These are phyloP conservation scores for Pelecanoides urinatrix DNA, from an alignment of 2,113 vertebrate species.

Conservation along the genomic window DNA sequence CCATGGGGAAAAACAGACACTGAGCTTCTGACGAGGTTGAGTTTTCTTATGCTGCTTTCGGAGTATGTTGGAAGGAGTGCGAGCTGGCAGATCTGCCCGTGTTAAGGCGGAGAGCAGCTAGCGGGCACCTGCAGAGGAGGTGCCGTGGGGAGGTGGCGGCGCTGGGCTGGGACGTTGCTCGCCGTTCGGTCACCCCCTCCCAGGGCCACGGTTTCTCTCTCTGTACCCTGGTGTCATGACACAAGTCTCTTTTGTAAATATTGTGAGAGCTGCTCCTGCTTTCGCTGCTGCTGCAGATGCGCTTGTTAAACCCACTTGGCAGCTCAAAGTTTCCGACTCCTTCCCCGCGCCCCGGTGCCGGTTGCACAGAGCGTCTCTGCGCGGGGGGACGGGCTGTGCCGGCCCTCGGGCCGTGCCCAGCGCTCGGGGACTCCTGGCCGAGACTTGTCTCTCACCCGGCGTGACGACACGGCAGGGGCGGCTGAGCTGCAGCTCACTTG, in stretches of 20 bases:
- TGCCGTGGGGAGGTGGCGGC: neutral
- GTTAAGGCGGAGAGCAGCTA: neutral
- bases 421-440: neutral
- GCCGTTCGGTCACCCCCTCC: neutral
- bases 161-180: neutral
- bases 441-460: neutral
- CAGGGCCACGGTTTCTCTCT: neutral
- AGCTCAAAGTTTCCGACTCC: neutral
- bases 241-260: neutral
- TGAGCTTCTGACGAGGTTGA: neutral
- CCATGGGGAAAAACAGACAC: neutral
- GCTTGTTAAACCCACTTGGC: neutral
- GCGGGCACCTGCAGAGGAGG: neutral
- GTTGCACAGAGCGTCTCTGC: neutral
- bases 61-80: neutral
- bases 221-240: accelerated
- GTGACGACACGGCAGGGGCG: neutral
- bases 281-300: neutral
- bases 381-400: neutral
- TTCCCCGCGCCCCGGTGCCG: accelerated
- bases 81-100: neutral
- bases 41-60: neutral
- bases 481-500: slow-evolving; percentile 28
- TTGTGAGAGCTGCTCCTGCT: neutral
- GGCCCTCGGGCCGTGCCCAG: neutral